Conservation (phyloP, 2,888 invertebrate genomes). For the Cordilura impudica region DNA sequence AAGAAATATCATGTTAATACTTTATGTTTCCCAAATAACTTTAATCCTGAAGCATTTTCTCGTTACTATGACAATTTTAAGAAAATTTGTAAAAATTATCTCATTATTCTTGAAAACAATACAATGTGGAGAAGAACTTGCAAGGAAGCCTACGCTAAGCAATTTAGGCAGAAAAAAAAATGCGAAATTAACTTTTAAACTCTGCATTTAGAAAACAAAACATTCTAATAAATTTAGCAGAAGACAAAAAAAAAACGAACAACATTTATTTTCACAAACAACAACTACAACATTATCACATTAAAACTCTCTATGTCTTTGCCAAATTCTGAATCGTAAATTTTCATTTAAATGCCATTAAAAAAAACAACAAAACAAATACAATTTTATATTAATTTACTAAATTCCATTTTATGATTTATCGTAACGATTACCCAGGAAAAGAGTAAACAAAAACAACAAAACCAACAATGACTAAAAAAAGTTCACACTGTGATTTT, state of each 20-base stretch:
- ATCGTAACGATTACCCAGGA: slow-evolving; percentile 50
- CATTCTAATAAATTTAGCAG: not conserved
- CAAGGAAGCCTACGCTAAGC: too few species aligned
- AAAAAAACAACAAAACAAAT: slow-evolving; percentile 43
- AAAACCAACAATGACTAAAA: slow-evolving; percentile 32
- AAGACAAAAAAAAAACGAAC: too few species aligned
- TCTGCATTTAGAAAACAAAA: not conserved
- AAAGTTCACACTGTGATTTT: not conserved
- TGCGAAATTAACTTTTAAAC: not conserved
- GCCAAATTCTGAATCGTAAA: slow-evolving; percentile 57
- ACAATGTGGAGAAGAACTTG: too few species aligned
- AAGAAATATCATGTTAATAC: too few species aligned
- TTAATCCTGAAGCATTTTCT: too few species aligned
- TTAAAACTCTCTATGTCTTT: not conserved
- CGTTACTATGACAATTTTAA: too few species aligned
- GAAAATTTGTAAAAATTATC: too few species aligned
- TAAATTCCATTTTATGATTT: slow-evolving; percentile 59
- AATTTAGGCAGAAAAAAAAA: too few species aligned
- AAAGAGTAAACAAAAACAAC: slow-evolving; percentile 39
- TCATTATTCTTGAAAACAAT: too few species aligned
- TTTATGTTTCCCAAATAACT: too few species aligned
- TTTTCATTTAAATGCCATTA: slow-evolving; percentile 60
- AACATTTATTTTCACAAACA: not conserved
- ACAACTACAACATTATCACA: not conserved
- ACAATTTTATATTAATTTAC: slow-evolving; percentile 57